Evolutionary conservation across 2,797 vertebrate species (phyloP).

Genomic region (Alectoris magna): DNA sequence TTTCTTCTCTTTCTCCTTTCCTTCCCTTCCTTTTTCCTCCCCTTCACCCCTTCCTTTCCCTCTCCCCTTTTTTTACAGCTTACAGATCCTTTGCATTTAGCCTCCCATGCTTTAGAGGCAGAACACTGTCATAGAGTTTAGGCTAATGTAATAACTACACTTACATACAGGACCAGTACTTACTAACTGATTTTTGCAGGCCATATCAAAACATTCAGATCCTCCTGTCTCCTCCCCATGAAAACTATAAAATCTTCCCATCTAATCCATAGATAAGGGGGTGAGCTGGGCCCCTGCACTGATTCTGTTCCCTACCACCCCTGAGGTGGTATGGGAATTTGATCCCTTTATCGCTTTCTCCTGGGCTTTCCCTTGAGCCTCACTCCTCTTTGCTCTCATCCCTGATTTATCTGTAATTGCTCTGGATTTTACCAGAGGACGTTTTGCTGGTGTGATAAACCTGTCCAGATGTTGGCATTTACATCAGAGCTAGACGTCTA

Average conservation of each 20-base stretch:
- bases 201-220: slow-evolving; percentile 23
- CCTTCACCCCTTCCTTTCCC: too few species aligned
- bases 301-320: neutral
- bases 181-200: neutral
- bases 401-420: neutral
- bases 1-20: accelerated
- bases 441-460: slow-evolving; percentile 49
- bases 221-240: neutral
- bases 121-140: neutral
- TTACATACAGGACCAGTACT: neutral
- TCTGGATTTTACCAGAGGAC: slow-evolving; percentile 39
- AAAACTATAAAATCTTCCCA: slow-evolving; percentile 49
- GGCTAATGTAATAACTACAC: neutral
- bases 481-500: slow-evolving; percentile 70
- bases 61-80: neutral
- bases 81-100: neutral
- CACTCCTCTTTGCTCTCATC: neutral
- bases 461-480: slow-evolving; percentile 70
- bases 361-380: neutral
- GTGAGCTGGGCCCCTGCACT: neutral
- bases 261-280: slow-evolving; percentile 38
- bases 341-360: slow-evolving; percentile 5
- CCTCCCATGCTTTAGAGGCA: neutral
- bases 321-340: slow-evolving; percentile 2
- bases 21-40: neutral